phyloP scores from a whole-genome alignment of 2,888 invertebrate species.

The Napeogenes inachia region DNA sequence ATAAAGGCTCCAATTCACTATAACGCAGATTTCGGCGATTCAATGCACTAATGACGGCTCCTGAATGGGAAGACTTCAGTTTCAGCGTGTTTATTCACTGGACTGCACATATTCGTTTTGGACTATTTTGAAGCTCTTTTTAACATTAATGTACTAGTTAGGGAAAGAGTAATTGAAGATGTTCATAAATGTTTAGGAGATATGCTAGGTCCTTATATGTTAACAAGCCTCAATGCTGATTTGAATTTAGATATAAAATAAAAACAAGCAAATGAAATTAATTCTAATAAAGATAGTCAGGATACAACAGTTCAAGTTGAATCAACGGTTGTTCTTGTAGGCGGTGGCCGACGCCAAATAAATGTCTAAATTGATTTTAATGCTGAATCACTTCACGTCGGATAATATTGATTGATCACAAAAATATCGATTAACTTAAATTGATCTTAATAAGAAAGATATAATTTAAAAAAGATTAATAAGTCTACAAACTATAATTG shows the following conservation, averaged over 20 bases:
- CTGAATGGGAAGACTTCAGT: conserved; percentile 54
- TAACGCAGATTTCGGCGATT: conserved; percentile 63
- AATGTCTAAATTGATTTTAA: conserved; percentile 41
- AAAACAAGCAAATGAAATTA: conserved; percentile 1
- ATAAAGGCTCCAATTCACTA: conserved; percentile 41
- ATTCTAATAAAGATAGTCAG: conserved; percentile 6
- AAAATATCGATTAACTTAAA: conserved; percentile 19
- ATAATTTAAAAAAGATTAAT: not conserved
- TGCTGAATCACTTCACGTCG: conserved; percentile 36
- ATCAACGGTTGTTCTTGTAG: conserved; percentile 27
- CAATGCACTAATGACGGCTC: conserved; percentile 63
- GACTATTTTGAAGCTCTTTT: conserved; percentile 40
- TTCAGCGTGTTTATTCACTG: conserved; percentile 47
- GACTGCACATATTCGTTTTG: conserved; percentile 38
- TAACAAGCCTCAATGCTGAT: not conserved
- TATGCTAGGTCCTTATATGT: not conserved
- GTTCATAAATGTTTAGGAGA: conserved; percentile 20
- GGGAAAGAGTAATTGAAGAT: conserved; percentile 25
- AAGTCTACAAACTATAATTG: too few species aligned
- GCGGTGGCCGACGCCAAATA: conserved; percentile 30
- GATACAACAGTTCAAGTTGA: conserved; percentile 11
- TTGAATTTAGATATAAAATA: not conserved
- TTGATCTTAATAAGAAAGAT: conserved; percentile 2
- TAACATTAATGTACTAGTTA: conserved; percentile 28
- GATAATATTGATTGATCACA: conserved; percentile 73